These are phyloP conservation scores for Minunthozetes semirufus DNA, from an alignment of 2,888 invertebrate genomes.

Conservation along the genomic window DNA sequence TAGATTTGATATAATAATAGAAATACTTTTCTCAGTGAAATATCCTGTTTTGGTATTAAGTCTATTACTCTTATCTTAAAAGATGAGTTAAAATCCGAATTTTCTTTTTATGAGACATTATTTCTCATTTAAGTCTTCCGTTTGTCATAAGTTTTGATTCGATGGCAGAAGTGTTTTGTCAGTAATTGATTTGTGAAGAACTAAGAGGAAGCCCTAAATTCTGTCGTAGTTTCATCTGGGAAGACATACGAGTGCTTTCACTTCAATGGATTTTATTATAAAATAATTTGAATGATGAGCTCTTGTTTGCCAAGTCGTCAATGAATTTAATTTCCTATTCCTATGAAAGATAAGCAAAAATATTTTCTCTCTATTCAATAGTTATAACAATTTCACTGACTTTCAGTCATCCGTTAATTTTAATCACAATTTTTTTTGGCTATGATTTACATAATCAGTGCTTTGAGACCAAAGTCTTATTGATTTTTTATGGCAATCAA, in stretches of 20 bases:
- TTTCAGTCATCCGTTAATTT: background rate
- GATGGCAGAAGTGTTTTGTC: background rate
- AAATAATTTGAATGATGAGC: slow-evolving; percentile 19
- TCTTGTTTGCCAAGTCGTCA: background rate
- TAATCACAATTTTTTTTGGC: background rate
- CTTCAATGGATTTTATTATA: background rate
- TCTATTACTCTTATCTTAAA: background rate
- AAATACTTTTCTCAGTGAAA: background rate
- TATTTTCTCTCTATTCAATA: background rate
- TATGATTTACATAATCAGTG: background rate
- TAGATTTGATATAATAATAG: background rate
- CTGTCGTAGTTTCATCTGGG: background rate
- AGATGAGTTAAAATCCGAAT: background rate
- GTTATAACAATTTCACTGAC: background rate
- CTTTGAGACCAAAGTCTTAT: too few relatives aligned
- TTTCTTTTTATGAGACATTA: too few relatives aligned
- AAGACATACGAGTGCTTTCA: background rate
- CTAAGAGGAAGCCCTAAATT: background rate
- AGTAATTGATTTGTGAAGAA: background rate
- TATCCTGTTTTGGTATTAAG: background rate
- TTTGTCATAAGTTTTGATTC: too few relatives aligned
- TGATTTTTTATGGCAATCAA: too few relatives aligned
- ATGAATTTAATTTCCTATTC: background rate
- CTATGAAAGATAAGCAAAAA: background rate
- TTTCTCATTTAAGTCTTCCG: too few relatives aligned